phyloP scores from a whole-genome alignment of 2,888 invertebrate genomes.

The Dysmachus trigonus region DNA sequence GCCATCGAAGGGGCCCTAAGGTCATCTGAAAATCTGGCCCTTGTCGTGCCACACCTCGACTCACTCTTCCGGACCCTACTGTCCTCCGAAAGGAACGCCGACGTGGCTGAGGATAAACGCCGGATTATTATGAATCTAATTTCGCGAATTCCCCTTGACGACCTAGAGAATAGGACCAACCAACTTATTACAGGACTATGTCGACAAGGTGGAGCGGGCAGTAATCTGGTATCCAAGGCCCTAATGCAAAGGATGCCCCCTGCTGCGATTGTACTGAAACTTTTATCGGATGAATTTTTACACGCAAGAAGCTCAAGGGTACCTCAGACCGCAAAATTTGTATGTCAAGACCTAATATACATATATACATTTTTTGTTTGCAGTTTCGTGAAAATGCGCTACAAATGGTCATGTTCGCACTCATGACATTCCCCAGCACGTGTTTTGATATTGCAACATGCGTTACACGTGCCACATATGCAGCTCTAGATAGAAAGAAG shows the following conservation, averaged over 20 bases:
- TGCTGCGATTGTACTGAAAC: conserved; percentile 63
- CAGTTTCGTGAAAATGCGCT: conserved; percentile 78
- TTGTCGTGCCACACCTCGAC: conserved; percentile 71
- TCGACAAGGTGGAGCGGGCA: conserved; percentile 62
- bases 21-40: conserved; percentile 65
- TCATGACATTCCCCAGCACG: conserved; percentile 81
- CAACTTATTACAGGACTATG: conserved; percentile 64
- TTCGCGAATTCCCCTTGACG: conserved; percentile 62
- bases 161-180: conserved; percentile 61
- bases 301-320: conserved; percentile 65
- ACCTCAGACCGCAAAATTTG: neutral
- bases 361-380: conserved; percentile 29
- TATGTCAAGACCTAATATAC: neutral
- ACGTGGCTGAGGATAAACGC: conserved; percentile 62
- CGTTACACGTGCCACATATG: conserved; percentile 61
- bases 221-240: conserved; percentile 64
- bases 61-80: conserved; percentile 72
- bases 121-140: conserved; percentile 62
- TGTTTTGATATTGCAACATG: conserved; percentile 71
- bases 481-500: conserved; percentile 71
- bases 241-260: conserved; percentile 65
- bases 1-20: conserved; percentile 64
- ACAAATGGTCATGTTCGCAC: conserved; percentile 78
- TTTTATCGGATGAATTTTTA: conserved; percentile 63
- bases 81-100: conserved; percentile 69